These are phyloP conservation scores for Palaemon carinicauda DNA, from an alignment of 1,140 invertebrate species.

Conservation along the genomic window DNA sequence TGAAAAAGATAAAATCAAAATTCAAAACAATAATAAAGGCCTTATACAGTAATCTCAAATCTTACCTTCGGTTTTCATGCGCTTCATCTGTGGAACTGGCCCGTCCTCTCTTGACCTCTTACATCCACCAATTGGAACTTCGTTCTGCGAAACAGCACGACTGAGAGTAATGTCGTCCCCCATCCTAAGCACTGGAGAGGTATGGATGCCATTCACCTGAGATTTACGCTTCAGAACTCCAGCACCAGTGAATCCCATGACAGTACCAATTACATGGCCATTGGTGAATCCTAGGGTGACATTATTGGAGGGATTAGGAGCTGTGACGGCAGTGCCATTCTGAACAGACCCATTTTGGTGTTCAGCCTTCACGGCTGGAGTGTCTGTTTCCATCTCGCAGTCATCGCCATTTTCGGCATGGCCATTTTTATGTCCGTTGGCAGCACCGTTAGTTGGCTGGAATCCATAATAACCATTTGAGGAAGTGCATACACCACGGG, in stretches of 20 bases:
- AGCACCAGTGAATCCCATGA: too few species aligned
- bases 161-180: conserved; percentile 36
- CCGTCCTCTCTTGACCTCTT: conserved; percentile 46
- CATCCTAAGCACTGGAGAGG: background rate
- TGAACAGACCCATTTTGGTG: background rate
- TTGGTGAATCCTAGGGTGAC: too few species aligned
- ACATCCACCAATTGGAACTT: conserved; percentile 37
- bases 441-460: background rate
- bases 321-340: background rate
- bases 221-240: background rate
- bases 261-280: too few species aligned
- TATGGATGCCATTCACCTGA: background rate
- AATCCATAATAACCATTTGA: conserved; percentile 53
- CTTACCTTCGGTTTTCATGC: conserved; percentile 50
- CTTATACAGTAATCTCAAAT: background rate
- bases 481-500: conserved; percentile 17
- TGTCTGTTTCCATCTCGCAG: conserved; percentile 41
- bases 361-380: background rate
- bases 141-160: conserved; percentile 35
- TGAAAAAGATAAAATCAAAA: too few species aligned
- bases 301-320: background rate
- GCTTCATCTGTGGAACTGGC: conserved; percentile 38
- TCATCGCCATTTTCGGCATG: conserved; percentile 7
- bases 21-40: background rate
- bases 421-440: conserved; percentile 10